A percentile compares a stretch with the other conserved stretches of the same genome.
Conservation (phyloP, 1,140 invertebrate genomes). For the Oppia nitens region DNA sequence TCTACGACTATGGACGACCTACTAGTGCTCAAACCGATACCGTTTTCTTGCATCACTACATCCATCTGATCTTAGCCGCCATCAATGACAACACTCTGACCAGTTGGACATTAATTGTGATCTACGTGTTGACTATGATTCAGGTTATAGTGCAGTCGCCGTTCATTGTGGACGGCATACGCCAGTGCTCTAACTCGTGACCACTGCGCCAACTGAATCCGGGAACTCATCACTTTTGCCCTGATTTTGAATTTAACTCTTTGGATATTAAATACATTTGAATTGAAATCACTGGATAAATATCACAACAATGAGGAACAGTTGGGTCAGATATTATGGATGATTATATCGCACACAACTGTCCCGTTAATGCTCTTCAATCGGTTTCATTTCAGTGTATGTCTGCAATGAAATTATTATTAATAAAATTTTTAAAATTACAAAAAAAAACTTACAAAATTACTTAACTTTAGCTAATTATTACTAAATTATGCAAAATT, state of each 20-base stretch:
- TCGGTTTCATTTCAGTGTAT: slow-evolving; percentile 63
- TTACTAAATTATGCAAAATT: too few relatives aligned
- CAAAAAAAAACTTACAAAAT: too few relatives aligned
- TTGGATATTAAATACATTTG: slow-evolving; percentile 63
- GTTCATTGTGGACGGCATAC: slow-evolving; percentile 53
- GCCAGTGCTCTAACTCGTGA: slow-evolving; percentile 46
- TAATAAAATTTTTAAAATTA: too few relatives aligned
- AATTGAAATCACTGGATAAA: slow-evolving; percentile 45
- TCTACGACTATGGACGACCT: slow-evolving; percentile 50
- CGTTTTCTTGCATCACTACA: slow-evolving; percentile 51
- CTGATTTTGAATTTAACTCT: slow-evolving; percentile 59
- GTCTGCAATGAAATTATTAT: too few relatives aligned
- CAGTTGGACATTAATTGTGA: slow-evolving; percentile 3
- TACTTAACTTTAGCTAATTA: too few relatives aligned
- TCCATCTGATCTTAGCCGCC: slow-evolving; percentile 44
- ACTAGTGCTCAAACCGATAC: slow-evolving; percentile 47
- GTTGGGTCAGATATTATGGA: slow-evolving; percentile 51
- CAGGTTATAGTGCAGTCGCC: slow-evolving; percentile 44
- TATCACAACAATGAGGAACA: slow-evolving; percentile 43
- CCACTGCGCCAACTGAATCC: slow-evolving; percentile 47
- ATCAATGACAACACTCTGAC: slow-evolving; percentile 26
- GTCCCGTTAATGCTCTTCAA: slow-evolving; percentile 63
- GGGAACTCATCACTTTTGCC: slow-evolving; percentile 57
- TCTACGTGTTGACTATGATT: slow-evolving; percentile 11
- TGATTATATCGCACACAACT: slow-evolving; percentile 54